Percentiles rank a stretch among this genome's conserved stretches.
phyloP scores from a whole-genome alignment of 2,113 vertebrate genomes.

The Heterotilapia buettikoferi region DNA sequence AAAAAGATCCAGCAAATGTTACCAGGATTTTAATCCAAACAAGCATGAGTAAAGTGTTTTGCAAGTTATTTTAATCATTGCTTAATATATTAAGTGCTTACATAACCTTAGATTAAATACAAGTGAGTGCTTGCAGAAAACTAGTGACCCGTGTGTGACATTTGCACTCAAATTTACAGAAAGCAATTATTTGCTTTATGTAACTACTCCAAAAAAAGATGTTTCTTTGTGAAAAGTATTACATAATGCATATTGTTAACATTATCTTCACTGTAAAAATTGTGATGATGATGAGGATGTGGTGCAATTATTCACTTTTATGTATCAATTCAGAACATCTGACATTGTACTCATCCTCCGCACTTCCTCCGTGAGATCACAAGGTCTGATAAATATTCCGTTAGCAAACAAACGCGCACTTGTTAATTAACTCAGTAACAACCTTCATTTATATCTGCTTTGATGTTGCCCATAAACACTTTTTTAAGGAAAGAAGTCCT shows the following conservation, averaged over 20 bases:
- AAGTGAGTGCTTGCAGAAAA: not conserved
- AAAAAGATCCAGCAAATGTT: not conserved
- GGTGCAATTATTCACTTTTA: not conserved
- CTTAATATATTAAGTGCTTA: not conserved
- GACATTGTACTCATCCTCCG: not conserved
- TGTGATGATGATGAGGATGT: not conserved
- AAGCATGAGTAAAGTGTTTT: not conserved
- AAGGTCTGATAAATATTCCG: not conserved
- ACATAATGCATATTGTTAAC: not conserved
- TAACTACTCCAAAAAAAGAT: not conserved
- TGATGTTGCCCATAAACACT: not conserved
- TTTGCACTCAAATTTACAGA: not conserved
- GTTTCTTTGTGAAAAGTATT: not conserved
- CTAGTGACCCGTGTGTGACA: not conserved
- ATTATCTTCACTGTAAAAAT: rapidly evolving
- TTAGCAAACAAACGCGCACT: not conserved
- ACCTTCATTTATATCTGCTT: not conserved
- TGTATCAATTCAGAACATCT: not conserved
- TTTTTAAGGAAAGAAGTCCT: not conserved
- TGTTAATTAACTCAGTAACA: not conserved
- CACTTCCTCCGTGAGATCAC: not conserved
- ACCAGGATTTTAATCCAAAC: not conserved
- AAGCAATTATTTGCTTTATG: not conserved
- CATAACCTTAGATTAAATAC: not conserved
- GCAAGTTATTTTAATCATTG: not conserved